Evolutionary conservation across 2,888 invertebrate genomes (phyloP).

Genomic region (Dasypogon diadema): DNA sequence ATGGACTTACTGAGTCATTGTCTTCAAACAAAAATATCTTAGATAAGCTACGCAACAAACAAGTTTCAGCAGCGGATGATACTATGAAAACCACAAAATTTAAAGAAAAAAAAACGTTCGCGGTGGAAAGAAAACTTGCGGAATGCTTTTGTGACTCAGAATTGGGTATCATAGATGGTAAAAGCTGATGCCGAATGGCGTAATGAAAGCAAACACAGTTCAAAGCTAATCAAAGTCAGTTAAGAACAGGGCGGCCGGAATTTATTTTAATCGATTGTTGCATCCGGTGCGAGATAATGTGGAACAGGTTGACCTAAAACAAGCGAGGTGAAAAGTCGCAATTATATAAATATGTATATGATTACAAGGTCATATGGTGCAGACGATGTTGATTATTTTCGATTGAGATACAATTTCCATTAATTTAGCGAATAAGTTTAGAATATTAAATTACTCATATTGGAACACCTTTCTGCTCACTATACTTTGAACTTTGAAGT

Average conservation of each 20-base stretch:
- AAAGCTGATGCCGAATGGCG: background rate
- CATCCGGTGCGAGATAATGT: background rate
- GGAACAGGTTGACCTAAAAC: background rate
- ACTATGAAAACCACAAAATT: conserved; percentile 5
- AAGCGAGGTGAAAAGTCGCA: background rate
- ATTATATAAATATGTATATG: background rate
- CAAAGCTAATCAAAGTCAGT: background rate
- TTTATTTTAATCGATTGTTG: background rate
- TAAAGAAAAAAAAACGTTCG: no score
- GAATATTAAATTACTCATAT: no score
- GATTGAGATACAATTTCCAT: no score
- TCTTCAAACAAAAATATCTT: background rate
- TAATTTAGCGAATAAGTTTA: no score
- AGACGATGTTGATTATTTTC: no score
- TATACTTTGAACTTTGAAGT: no score
- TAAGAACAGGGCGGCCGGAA: background rate
- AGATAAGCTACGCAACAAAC: background rate
- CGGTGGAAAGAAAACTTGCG: background rate
- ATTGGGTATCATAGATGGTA: background rate
- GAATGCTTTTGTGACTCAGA: background rate
- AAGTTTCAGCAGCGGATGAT: background rate
- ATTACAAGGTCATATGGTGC: no score
- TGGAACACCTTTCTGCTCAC: no score
- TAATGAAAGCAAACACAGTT: background rate
- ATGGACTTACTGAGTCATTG: background rate